phyloP scores from a whole-genome alignment of 2,113 vertebrate genomes.

The Taxidea taxus region DNA sequence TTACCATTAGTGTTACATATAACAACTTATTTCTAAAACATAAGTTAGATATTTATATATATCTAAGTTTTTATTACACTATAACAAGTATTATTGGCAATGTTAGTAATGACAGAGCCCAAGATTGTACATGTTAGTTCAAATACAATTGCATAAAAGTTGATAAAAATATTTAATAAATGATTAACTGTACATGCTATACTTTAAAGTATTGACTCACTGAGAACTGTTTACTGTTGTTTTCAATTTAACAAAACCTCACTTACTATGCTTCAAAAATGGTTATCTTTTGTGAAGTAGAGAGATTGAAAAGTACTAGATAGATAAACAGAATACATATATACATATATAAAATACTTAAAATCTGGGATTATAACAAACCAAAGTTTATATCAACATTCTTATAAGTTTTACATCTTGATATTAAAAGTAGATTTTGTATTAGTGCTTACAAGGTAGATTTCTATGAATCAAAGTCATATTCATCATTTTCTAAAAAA shows the following conservation, averaged over 20 bases:
- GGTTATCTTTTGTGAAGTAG: not conserved
- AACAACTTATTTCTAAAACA: not conserved
- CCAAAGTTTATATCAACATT: not conserved
- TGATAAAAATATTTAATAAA: not conserved
- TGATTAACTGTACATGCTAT: not conserved
- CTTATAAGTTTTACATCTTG: not conserved
- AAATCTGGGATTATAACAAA: not conserved
- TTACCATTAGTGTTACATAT: not conserved
- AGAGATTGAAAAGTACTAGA: not conserved
- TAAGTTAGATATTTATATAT: not conserved
- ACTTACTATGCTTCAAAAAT: not conserved
- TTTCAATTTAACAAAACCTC: not conserved
- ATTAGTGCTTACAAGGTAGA: not conserved
- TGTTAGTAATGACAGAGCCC: not conserved
- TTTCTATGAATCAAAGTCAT: not conserved
- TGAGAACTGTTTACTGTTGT: not conserved
- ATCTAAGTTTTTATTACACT: not conserved
- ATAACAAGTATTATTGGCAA: not conserved
- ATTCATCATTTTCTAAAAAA: not conserved
- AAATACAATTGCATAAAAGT: not conserved
- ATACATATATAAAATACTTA: not conserved
- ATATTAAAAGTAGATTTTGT: not conserved
- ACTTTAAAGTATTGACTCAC: not conserved
- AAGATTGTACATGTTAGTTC: not conserved
- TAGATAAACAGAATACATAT: not conserved